phyloP scores from a whole-genome alignment of 1,140 invertebrate species.

The Brachionus angularis region DNA sequence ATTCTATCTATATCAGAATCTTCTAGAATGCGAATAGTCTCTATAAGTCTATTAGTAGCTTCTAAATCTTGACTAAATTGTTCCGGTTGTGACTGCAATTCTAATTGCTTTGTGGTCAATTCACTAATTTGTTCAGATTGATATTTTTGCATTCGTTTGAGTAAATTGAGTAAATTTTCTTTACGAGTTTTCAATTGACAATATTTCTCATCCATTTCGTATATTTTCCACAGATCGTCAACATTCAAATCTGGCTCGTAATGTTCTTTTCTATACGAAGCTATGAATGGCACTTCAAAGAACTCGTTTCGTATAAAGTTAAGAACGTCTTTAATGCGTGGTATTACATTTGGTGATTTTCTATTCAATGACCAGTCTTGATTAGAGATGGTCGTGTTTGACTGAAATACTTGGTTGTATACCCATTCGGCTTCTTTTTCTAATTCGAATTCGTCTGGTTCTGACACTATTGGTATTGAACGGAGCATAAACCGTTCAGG shows the following conservation, averaged over 20 bases:
- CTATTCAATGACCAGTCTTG: background rate
- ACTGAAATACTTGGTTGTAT: conserved; percentile 75
- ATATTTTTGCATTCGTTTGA: conserved; percentile 86
- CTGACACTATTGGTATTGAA: conserved; percentile 72
- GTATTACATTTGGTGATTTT: background rate
- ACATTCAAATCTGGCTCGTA: conserved; percentile 88
- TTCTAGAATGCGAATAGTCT: conserved; percentile 74
- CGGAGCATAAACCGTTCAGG: conserved; percentile 66
- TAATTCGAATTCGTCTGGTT: conserved; percentile 69
- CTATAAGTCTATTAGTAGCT: no score
- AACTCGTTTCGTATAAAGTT: conserved; percentile 40
- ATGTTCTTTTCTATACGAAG: conserved; percentile 97
- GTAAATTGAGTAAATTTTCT: conserved; percentile 72
- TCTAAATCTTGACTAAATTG: no score
- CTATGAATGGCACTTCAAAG: conserved; percentile 83
- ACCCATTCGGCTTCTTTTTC: conserved; percentile 96
- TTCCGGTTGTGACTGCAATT: conserved; percentile 48
- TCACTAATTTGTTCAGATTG: conserved; percentile 78
- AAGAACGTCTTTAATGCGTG: background rate
- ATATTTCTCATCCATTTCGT: conserved; percentile 82
- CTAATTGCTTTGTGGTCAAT: conserved; percentile 70
- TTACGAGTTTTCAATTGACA: conserved; percentile 59
- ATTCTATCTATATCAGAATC: background rate
- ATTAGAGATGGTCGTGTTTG: conserved; percentile 25
- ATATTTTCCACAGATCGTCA: conserved; percentile 94